Evolutionary conservation across 2,113 vertebrate species (phyloP), one percentile per base, ranked within the genome.

Genomic region (Melierax canorus): DNA sequence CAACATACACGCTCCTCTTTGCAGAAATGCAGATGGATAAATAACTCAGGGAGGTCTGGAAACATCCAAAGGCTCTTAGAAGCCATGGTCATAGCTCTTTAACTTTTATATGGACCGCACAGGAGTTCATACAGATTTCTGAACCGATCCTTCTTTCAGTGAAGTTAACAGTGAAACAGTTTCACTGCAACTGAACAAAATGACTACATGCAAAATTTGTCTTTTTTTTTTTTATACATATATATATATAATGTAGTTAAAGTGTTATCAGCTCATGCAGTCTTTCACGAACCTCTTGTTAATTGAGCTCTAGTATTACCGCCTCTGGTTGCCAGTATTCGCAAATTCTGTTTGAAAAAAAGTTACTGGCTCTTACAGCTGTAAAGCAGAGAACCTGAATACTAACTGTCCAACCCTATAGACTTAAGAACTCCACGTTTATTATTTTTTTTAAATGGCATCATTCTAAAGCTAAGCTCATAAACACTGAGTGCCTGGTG

Each of bases 81-180:
- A 97, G 90, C 82, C 53, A 51, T 39, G 60, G 60, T 23, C 43
- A 67, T 88, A 96, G 96, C 97, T 98, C 88, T 95, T 97, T 45
- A 86, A 62, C 91, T 89, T 67, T 45, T 88, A 92, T 78, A 72
- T 27, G 79, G 92, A 95, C 90, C 56, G 62, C 93, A 91, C 38
- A 95, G 69, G 69, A 91, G 78, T 91, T 88, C 58, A 77, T 75
- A 96, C 85, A 95, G 90, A 75, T 38, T 62, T 85, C 71, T 73
- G 59, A 63, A 51, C 67, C 27, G 18, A 58, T 48, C 19, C 12
- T 75, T 71, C 23, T 39, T 87, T 66, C 34, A 48, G 34, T 72
- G 51, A 79, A 67, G 19, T 60, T 56, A 83, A 29, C 38, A 48
- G 36, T 0, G 2, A 79, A 86, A 74, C 69, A 39, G 17, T 50